phyloP scores from a whole-genome alignment of 1,140 invertebrate species.

The Zaprionus gabonicus region DNA sequence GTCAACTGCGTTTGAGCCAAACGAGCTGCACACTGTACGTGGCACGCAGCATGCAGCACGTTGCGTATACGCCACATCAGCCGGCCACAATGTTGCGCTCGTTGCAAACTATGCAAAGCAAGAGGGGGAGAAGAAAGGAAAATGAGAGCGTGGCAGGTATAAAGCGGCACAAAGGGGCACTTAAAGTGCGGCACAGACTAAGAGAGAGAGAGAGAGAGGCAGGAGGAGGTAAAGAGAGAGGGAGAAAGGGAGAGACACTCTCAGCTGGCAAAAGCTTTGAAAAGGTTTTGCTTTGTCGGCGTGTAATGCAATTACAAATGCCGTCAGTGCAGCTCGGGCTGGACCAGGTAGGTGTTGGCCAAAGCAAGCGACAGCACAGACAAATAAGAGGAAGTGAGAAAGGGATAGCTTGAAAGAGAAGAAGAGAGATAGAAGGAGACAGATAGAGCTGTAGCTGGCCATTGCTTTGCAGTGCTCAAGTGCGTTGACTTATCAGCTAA shows the following conservation, averaged over 20 bases:
- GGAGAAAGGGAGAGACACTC: slow-evolving; percentile 23
- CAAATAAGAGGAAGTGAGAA: slow-evolving; percentile 7
- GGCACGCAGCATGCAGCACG: slow-evolving; percentile 34
- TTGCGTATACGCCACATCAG: slow-evolving; percentile 59
- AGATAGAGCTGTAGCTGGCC: slow-evolving; percentile 13
- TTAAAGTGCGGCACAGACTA: slow-evolving; percentile 64
- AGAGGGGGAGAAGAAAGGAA: background rate
- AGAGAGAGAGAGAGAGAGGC: slow-evolving; percentile 32
- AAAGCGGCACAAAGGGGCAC: slow-evolving; percentile 72
- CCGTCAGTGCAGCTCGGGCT: slow-evolving; percentile 23
- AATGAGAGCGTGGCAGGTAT: slow-evolving; percentile 16
- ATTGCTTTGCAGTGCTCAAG: slow-evolving; percentile 44
- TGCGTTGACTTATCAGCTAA: slow-evolving; percentile 79
- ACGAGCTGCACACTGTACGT: slow-evolving; percentile 40
- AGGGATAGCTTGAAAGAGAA: background rate
- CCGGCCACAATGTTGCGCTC: slow-evolving; percentile 59
- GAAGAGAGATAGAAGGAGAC: background rate
- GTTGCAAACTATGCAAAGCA: slow-evolving; percentile 38
- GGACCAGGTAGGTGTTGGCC: slow-evolving; percentile 61
- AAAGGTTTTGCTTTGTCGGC: slow-evolving; percentile 73
- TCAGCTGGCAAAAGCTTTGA: slow-evolving; percentile 34
- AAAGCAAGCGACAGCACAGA: slow-evolving; percentile 26
- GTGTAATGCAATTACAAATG: slow-evolving; percentile 79
- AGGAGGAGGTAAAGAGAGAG: slow-evolving; percentile 14
- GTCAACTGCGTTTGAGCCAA: slow-evolving; percentile 61